Evolutionary conservation across 1,140 invertebrate species (phyloP).

Genomic region (Brachionus paranguensis): DNA sequence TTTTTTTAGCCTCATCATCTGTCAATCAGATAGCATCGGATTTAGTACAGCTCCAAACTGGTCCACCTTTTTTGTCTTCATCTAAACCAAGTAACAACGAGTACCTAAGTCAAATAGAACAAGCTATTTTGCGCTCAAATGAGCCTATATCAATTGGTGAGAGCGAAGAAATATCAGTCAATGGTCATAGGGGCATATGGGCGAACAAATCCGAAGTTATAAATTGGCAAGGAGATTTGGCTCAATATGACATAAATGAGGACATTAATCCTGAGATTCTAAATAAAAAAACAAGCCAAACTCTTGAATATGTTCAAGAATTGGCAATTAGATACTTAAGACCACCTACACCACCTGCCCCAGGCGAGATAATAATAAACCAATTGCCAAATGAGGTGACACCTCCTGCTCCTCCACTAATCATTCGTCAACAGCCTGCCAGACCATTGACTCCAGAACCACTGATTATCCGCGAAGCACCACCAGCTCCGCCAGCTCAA

Average conservation of each 20-base stretch:
- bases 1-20: neutral
- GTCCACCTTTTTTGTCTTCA: neutral
- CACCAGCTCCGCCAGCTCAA: neutral
- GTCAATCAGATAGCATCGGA: constrained; percentile 28
- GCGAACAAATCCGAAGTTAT: neutral
- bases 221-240: neutral
- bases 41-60: neutral
- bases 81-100: neutral
- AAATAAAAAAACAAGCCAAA: neutral
- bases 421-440: neutral
- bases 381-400: neutral
- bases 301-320: constrained; percentile 23
- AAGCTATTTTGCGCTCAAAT: neutral
- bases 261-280: constrained; percentile 4
- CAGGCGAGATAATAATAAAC: constrained; percentile 8
- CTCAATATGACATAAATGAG: constrained; percentile 7
- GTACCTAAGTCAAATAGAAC: neutral
- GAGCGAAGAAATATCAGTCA: neutral
- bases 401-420: neutral
- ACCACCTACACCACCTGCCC: constrained; percentile 19
- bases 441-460: constrained; percentile 20
- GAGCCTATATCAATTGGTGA: neutral
- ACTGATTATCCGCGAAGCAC: neutral
- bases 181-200: neutral
- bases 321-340: constrained; percentile 16